phyloP scores from a whole-genome alignment of 2,113 vertebrate species.

The Clinocottus analis region DNA sequence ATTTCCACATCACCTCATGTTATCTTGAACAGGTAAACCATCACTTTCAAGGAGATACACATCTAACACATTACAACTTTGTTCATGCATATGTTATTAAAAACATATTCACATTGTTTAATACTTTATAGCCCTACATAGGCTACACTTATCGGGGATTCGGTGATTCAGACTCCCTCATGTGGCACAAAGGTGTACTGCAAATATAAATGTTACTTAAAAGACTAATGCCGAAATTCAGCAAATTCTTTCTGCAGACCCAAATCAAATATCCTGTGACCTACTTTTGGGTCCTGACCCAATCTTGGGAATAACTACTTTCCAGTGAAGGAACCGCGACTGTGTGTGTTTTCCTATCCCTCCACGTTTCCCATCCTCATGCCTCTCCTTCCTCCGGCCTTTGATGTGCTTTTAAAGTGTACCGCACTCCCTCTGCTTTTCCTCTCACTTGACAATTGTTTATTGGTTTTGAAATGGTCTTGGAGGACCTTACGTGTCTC shows the following conservation, averaged over 20 bases:
- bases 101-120: too few species aligned
- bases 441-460: slow-evolving; percentile 92
- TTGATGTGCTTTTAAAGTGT: slow-evolving; percentile 92
- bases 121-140: too few species aligned
- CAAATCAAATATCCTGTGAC: neutral
- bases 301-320: neutral
- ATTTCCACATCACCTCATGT: too few species aligned
- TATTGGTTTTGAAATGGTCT: slow-evolving; percentile 93
- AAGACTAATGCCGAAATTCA: neutral
- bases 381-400: slow-evolving; percentile 76
- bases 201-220: too few species aligned
- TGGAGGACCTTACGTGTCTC: slow-evolving; percentile 89
- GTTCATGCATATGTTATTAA: too few species aligned
- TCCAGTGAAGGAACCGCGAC: neutral
- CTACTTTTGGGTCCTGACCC: neutral
- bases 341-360: slow-evolving; percentile 38
- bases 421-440: slow-evolving; percentile 87
- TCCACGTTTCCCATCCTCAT: slow-evolving; percentile 49
- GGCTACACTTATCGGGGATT: too few species aligned
- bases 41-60: too few species aligned
- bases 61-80: too few species aligned
- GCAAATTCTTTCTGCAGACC: neutral
- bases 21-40: too few species aligned
- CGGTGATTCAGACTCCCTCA: too few species aligned
- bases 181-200: too few species aligned